Conservation (phyloP, 1,140 invertebrate genomes). For the Acromyrmex heyeri region DNA sequence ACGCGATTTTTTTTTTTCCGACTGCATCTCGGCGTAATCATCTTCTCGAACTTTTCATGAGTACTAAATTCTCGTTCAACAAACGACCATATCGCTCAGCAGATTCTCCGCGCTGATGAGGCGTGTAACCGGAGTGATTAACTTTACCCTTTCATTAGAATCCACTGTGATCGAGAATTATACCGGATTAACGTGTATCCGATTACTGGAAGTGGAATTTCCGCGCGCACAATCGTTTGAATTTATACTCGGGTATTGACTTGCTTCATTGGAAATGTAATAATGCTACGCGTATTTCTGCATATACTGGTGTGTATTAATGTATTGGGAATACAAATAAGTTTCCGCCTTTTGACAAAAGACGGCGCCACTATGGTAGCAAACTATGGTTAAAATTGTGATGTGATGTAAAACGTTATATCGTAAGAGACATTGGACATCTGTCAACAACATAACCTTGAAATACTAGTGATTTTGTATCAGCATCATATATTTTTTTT, state of each 20-base stretch:
- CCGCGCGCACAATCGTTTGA: not conserved
- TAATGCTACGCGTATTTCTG: not conserved
- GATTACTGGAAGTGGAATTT: not conserved
- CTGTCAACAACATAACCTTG: too few species aligned
- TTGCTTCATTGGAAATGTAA: not conserved
- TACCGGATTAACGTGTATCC: conserved; percentile 26
- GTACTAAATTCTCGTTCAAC: conserved; percentile 20
- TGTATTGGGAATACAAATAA: too few species aligned
- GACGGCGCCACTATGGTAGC: too few species aligned
- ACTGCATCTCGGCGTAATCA: conserved; percentile 23
- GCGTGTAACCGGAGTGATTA: conserved; percentile 30
- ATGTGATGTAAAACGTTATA: too few species aligned
- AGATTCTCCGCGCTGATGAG: not conserved
- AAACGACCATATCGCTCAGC: not conserved
- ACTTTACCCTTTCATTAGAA: not conserved
- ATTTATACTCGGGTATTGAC: not conserved
- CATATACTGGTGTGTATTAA: not conserved
- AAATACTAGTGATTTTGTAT: too few species aligned
- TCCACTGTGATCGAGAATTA: not conserved
- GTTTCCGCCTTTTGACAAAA: too few species aligned
- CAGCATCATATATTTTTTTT: too few species aligned
- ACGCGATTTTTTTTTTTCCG: conserved; percentile 71
- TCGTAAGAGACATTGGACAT: too few species aligned
- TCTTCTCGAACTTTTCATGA: conserved; percentile 43
- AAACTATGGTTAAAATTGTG: too few species aligned